These are phyloP conservation scores for Thereva unica DNA, from an alignment of 2,888 invertebrate genomes.

Conservation along the genomic window DNA sequence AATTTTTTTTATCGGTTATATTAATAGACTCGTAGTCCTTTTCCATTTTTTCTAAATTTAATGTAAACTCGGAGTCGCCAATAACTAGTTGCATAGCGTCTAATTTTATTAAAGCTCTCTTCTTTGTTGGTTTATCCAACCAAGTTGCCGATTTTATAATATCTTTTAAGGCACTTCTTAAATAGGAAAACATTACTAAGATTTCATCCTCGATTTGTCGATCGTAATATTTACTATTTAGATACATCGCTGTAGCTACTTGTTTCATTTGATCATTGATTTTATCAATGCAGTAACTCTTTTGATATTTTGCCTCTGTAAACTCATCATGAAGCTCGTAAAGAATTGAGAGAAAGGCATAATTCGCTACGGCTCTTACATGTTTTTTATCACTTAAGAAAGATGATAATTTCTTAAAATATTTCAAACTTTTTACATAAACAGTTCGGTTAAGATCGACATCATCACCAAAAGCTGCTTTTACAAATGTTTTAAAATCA, in stretches of 20 bases:
- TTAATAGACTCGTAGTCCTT: background rate
- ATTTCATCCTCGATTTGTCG: conserved; percentile 2
- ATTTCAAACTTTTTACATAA: background rate
- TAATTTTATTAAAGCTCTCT: background rate
- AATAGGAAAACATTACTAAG: background rate
- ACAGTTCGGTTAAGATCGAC: background rate
- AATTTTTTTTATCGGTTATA: conserved; percentile 4
- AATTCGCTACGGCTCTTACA: background rate
- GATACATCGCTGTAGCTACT: conserved; percentile 4
- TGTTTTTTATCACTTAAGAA: background rate
- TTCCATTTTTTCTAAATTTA: conserved; percentile 7
- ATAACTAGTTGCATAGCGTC: conserved; percentile 10
- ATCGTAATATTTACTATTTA: conserved; percentile 17
- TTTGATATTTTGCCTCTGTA: background rate
- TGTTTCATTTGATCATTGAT: background rate
- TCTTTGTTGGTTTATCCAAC: conserved; percentile 9
- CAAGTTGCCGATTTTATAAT: conserved; percentile 1
- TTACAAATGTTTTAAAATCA: too few species aligned
- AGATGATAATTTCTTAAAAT: background rate
- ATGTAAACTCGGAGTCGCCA: conserved; percentile 9
- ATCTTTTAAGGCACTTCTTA: conserved; percentile 12
- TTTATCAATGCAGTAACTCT: conserved; percentile 2
- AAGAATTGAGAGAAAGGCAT: conserved; percentile 7
- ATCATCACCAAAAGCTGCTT: too few species aligned
- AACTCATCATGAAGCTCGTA: conserved; percentile 21